phyloP scores from a whole-genome alignment of 2,113 vertebrate species.

The Rhea americana region DNA sequence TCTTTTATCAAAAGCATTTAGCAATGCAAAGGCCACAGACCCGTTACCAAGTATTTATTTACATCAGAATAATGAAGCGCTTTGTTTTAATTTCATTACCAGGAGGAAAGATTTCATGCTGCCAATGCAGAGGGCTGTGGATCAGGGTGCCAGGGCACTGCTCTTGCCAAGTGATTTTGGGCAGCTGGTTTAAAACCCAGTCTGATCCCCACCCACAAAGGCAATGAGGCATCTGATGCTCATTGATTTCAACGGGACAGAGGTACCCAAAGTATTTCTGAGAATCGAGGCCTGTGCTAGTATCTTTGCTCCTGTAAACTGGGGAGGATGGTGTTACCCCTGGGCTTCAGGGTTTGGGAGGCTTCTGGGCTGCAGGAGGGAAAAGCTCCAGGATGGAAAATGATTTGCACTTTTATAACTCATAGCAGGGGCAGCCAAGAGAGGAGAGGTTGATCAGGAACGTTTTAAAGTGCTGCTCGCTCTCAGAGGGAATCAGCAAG shows the following conservation, averaged over 20 bases:
- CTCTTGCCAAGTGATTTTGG: background rate
- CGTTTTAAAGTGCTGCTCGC: background rate
- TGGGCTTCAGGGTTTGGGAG: background rate
- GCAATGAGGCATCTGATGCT: background rate
- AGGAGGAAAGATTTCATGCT: background rate
- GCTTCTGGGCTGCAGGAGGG: background rate
- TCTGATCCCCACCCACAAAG: background rate
- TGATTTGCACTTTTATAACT: background rate
- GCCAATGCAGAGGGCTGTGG: background rate
- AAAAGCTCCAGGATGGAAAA: background rate
- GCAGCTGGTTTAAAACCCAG: background rate
- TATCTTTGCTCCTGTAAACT: background rate
- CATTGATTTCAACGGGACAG: background rate
- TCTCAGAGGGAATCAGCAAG: background rate
- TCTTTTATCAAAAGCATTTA: no score
- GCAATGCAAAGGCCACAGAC: background rate
- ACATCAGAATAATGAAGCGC: background rate
- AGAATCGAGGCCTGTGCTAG: background rate
- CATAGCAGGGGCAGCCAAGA: background rate
- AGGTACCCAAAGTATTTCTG: background rate
- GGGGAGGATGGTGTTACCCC: fast-evolving
- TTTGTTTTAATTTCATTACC: background rate
- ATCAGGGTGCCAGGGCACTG: background rate
- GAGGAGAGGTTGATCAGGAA: background rate
- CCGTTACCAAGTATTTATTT: background rate